Evolutionary conservation across 2,113 vertebrate genomes (phyloP).

Genomic region (Stercorarius parasiticus): DNA sequence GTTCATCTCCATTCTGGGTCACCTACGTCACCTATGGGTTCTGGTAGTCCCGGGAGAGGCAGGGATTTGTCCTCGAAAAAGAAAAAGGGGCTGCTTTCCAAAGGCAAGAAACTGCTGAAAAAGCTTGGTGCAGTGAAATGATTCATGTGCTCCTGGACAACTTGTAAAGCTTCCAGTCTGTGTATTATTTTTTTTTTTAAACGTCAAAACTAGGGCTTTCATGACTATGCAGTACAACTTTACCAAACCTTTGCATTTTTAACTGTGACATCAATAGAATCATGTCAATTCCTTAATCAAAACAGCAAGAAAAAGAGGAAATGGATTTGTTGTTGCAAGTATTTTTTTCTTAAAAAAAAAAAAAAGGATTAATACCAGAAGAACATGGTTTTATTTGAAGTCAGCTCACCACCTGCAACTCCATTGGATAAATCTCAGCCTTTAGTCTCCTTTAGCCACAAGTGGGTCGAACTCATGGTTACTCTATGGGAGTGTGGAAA

Average conservation of each 20-base stretch:
- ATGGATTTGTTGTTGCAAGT: not conserved
- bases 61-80: conserved; percentile 88
- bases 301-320: not conserved
- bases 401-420: not conserved
- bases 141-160: conserved; percentile 77
- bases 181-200: conserved; percentile 5
- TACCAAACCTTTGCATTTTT: conserved; percentile 5
- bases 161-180: conserved; percentile 70
- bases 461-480: not conserved
- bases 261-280: conserved; percentile 52
- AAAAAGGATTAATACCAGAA: not conserved
- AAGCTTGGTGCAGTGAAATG: conserved; percentile 91
- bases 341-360: not conserved
- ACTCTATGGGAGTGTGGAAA: too few species aligned
- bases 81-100: conserved; percentile 96
- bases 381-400: conserved; percentile 12
- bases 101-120: conserved; percentile 94
- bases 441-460: not conserved
- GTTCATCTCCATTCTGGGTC: conserved; percentile 85
- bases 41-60: conserved; percentile 87
- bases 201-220: conserved; percentile 83
- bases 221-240: conserved; percentile 72
- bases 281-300: conserved; percentile 18
- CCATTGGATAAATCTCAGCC: conserved; percentile 41
- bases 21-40: conserved; percentile 84